Evolutionary conservation across 2,797 vertebrate species (phyloP).

Genomic region (Poeciliopsis gracilis): DNA sequence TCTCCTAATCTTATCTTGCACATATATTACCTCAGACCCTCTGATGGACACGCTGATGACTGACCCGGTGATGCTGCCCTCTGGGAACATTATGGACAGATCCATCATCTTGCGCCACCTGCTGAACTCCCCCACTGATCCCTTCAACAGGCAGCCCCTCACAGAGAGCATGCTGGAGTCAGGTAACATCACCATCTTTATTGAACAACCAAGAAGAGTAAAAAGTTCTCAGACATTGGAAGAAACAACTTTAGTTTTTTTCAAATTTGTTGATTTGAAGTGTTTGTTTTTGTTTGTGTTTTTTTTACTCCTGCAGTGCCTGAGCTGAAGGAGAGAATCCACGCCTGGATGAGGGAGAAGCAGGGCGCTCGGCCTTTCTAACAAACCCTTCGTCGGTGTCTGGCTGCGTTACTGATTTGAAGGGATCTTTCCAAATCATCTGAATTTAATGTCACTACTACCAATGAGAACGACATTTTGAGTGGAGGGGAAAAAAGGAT

Average conservation of each 20-base stretch:
- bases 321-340: slow-evolving; percentile 95
- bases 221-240: not conserved
- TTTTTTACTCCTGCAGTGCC: slow-evolving; percentile 84
- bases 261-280: not conserved
- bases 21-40: slow-evolving; percentile 83
- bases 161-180: slow-evolving; percentile 98
- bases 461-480: slow-evolving; percentile 57
- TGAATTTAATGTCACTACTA: slow-evolving; percentile 70
- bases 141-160: slow-evolving; percentile 96
- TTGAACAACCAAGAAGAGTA: not conserved
- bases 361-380: slow-evolving; percentile 80
- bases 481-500: slow-evolving; percentile 51
- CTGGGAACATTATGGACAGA: slow-evolving; percentile 96
- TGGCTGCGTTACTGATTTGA: slow-evolving; percentile 59
- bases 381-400: slow-evolving; percentile 51
- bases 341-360: slow-evolving; percentile 97
- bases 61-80: slow-evolving; percentile 95
- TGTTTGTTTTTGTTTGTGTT: not conserved
- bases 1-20: slow-evolving; percentile 1
- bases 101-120: slow-evolving; percentile 96
- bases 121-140: slow-evolving; percentile 96
- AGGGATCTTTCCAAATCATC: slow-evolving; percentile 72
- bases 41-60: slow-evolving; percentile 99
- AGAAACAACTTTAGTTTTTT: not conserved
- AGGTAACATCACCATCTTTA: slow-evolving; percentile 77